A percentile compares a stretch with the other conserved stretches of the same genome.
phyloP scores from a whole-genome alignment of 1,140 invertebrate species.

The Bursaphelenchus mucronatus region DNA sequence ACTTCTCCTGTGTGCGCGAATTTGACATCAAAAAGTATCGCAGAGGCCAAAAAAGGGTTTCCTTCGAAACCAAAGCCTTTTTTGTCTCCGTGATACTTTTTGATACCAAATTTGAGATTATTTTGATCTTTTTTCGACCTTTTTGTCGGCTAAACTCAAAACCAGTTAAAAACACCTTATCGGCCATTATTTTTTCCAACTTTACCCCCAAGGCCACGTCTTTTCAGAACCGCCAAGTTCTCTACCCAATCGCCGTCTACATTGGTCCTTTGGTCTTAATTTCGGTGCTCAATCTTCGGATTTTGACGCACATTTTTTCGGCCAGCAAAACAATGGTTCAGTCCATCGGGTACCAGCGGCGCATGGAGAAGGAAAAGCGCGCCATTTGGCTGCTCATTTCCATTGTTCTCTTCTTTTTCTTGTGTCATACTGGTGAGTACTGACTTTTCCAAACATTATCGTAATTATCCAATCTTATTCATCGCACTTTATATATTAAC shows the following conservation, averaged over 20 bases:
- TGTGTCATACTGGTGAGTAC: constrained; percentile 52
- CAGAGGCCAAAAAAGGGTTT: too few relatives aligned
- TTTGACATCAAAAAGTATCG: too few relatives aligned
- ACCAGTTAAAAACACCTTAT: too few relatives aligned
- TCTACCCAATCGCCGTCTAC: constrained; percentile 53
- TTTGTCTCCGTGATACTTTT: too few relatives aligned
- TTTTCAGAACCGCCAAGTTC: constrained; percentile 48
- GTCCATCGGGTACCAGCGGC: constrained; percentile 46
- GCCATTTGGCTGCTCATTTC: constrained; percentile 53
- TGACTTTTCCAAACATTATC: not conserved
- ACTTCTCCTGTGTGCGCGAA: too few relatives aligned
- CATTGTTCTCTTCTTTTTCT: constrained; percentile 55
- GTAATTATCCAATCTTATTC: not conserved
- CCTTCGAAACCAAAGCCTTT: too few relatives aligned
- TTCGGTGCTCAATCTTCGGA: constrained; percentile 52
- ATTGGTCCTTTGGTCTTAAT: constrained; percentile 53
- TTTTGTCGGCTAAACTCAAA: too few relatives aligned
- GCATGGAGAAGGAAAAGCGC: constrained; percentile 50
- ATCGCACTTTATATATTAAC: too few relatives aligned
- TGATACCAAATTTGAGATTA: too few relatives aligned
- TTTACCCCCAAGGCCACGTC: too few relatives aligned
- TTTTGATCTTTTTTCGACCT: too few relatives aligned
- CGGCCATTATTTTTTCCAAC: too few relatives aligned
- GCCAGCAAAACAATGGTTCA: constrained; percentile 21
- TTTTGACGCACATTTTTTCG: constrained; percentile 44